Conservation (phyloP, 2,113 vertebrate species). For the Toxotes chatareus region DNA sequence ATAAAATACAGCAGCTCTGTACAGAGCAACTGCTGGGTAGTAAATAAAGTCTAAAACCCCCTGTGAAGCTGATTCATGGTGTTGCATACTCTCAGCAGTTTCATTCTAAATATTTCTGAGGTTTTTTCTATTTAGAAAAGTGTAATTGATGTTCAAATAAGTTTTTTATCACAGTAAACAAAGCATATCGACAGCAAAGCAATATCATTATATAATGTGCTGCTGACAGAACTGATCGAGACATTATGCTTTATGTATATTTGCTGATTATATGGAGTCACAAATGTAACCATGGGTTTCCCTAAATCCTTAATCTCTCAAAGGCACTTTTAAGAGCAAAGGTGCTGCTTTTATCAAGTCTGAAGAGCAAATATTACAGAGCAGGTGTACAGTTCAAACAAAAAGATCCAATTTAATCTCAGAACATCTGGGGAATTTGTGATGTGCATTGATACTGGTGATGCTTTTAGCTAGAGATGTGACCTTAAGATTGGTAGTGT, state of each 20-base stretch:
- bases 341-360: constrained; percentile 5
- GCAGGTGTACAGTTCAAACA: constrained; percentile 3
- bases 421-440: neutral
- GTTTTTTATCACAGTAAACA: constrained; percentile 44
- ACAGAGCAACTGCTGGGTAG: constrained; percentile 1
- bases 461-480: neutral
- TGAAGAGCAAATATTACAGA: neutral
- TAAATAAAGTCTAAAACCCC: constrained; percentile 36
- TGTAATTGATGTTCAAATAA: constrained; percentile 42
- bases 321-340: constrained; percentile 43
- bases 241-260: constrained; percentile 37
- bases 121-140: constrained; percentile 35
- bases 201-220: constrained; percentile 12
- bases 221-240: constrained; percentile 35
- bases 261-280: constrained; percentile 34
- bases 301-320: constrained; percentile 11
- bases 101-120: constrained; percentile 25
- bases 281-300: constrained; percentile 25
- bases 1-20: neutral
- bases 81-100: neutral
- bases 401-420: neutral
- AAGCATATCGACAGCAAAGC: constrained; percentile 11
- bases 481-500: constrained; percentile 6
- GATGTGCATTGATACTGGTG: constrained; percentile 13
- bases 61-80: constrained; percentile 20